Evolutionary conservation across 1,140 invertebrate species (phyloP).

Genomic region (Lanistes nyassanus): DNA sequence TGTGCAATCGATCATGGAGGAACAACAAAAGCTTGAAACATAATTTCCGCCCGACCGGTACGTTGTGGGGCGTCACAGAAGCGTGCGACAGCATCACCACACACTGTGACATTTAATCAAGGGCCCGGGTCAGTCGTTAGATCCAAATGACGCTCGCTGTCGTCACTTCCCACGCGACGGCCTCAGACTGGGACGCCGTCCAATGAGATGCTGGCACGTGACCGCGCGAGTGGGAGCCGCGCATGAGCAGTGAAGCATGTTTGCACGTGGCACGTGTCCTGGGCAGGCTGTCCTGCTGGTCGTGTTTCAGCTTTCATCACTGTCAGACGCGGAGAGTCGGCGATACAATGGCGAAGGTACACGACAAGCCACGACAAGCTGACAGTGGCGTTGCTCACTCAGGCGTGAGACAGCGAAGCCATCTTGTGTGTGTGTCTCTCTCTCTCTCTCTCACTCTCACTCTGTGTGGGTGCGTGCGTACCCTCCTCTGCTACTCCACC

Average conservation of each 20-base stretch:
- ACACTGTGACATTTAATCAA: background rate
- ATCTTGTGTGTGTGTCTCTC: background rate
- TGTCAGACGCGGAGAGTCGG: too few relatives aligned
- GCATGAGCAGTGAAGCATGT: background rate
- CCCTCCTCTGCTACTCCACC: background rate
- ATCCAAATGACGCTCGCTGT: background rate
- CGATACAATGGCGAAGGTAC: constrained; percentile 8
- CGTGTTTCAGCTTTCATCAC: background rate
- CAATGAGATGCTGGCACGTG: background rate
- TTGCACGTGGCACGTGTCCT: constrained; percentile 7
- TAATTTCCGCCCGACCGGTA: too few relatives aligned
- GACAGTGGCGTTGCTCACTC: background rate
- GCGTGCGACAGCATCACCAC: background rate
- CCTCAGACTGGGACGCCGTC: background rate
- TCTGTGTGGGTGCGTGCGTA: background rate
- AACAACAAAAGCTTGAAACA: too few relatives aligned
- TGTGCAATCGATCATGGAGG: too few relatives aligned
- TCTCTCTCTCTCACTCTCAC: constrained; percentile 12
- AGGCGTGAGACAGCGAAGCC: background rate
- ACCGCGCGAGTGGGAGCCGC: too few relatives aligned
- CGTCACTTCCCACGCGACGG: background rate
- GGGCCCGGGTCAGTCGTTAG: constrained; percentile 5
- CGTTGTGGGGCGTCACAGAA: background rate
- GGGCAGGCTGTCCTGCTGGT: background rate
- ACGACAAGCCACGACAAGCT: background rate